Percentiles rank a stretch among this genome's conserved stretches.
phyloP scores from a whole-genome alignment of 2,797 vertebrate genomes.

The Lepus townsendii region DNA sequence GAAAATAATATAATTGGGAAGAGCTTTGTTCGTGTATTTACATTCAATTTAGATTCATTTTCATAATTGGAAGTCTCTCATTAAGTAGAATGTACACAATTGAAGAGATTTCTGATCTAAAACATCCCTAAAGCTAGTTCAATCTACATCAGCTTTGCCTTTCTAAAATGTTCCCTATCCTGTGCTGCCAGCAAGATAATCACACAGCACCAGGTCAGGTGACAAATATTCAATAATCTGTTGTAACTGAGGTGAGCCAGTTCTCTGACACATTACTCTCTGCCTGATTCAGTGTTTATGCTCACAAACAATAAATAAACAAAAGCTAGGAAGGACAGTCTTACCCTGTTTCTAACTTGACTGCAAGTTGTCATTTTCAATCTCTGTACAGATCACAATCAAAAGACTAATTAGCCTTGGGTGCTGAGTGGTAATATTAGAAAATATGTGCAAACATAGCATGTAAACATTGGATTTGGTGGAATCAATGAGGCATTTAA shows the following conservation, averaged over 20 bases:
- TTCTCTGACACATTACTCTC: neutral
- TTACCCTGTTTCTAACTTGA: neutral
- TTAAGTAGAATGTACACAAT: neutral
- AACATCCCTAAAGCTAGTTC: neutral
- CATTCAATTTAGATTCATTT: slow-evolving; percentile 9
- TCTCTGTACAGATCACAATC: neutral
- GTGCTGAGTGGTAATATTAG: neutral
- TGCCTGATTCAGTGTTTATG: neutral
- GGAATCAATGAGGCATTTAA: neutral
- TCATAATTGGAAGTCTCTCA: neutral
- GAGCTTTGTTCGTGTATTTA: neutral
- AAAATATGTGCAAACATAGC: neutral
- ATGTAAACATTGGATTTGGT: neutral
- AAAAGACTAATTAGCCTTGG: neutral
- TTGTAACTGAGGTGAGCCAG: too few relatives aligned
- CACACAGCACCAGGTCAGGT: neutral
- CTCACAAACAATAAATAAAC: neutral
- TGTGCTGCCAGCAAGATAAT: neutral
- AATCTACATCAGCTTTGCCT: neutral
- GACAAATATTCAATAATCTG: neutral
- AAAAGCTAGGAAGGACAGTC: neutral
- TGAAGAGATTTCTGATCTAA: neutral
- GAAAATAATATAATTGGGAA: slow-evolving; percentile 64
- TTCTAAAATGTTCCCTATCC: neutral
- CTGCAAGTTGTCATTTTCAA: neutral